Conservation (phyloP, 1,140 invertebrate species). For the Trichomalopsis sarcophagae region DNA sequence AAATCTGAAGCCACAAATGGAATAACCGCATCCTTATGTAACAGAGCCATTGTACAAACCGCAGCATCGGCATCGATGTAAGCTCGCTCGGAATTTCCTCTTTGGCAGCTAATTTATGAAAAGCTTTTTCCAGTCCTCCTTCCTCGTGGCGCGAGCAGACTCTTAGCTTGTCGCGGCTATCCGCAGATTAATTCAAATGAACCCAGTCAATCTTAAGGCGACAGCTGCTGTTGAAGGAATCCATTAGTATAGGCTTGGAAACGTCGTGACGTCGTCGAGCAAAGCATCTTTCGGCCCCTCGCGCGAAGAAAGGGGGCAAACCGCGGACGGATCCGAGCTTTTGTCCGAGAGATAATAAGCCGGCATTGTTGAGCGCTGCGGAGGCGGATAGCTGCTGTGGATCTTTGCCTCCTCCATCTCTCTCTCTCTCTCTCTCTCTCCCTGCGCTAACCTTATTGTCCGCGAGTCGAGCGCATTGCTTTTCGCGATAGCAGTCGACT, state of each 20-base stretch:
- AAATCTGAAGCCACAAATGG: slow-evolving; percentile 23
- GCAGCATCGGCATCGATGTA: neutral
- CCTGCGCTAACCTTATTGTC: slow-evolving; percentile 65
- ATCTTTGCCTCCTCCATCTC: slow-evolving; percentile 44
- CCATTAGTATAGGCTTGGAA: slow-evolving; percentile 65
- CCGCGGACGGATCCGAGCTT: slow-evolving; percentile 56
- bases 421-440: neutral
- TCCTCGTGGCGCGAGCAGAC: neutral
- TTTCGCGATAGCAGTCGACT: slow-evolving; percentile 49
- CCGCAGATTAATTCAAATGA: slow-evolving; percentile 64
- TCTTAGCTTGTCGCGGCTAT: slow-evolving; percentile 33
- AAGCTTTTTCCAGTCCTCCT: slow-evolving; percentile 40
- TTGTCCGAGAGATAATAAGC: slow-evolving; percentile 70
- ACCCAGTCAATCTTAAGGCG: slow-evolving; percentile 69
- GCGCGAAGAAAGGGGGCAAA: slow-evolving; percentile 53
- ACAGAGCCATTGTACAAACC: slow-evolving; percentile 30
- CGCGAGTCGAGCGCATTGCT: slow-evolving; percentile 52
- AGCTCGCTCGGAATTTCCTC: slow-evolving; percentile 1
- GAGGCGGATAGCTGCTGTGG: slow-evolving; percentile 54
- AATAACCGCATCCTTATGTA: slow-evolving; percentile 9
- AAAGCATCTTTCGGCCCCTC: neutral
- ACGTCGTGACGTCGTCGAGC: slow-evolving; percentile 52
- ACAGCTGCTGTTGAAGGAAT: slow-evolving; percentile 70
- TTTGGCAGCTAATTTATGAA: slow-evolving; percentile 32
- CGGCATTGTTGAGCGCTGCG: slow-evolving; percentile 62